Conservation (phyloP, 30 jellyfish, hydroid and myxozoan species). For the Chironex yamaguchii region DNA sequence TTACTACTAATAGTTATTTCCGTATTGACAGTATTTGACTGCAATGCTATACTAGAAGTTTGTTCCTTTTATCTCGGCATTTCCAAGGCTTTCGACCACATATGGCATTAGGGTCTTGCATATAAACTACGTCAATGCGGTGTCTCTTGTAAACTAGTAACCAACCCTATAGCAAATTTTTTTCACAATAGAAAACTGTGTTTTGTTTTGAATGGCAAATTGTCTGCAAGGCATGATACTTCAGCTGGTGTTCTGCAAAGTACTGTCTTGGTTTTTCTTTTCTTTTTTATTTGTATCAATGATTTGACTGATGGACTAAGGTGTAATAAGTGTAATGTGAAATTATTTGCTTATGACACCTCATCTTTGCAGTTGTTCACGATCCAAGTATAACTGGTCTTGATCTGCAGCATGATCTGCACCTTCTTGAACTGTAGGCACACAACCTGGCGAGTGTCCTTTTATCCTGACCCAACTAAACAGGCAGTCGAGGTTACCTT, state of each 20-base stretch:
- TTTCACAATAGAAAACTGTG: neutral
- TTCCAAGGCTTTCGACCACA: conserved; percentile 70
- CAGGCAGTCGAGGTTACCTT: conserved; percentile 68
- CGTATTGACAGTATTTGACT: conserved; percentile 37
- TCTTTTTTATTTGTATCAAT: no score
- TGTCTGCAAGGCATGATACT: neutral
- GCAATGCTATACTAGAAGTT: conserved; percentile 47
- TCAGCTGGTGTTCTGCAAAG: neutral
- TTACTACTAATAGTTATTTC: conserved; percentile 17
- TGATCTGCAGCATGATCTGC: no score
- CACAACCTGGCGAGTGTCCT: conserved; percentile 45
- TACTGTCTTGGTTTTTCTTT: neutral
- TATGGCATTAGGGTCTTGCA: conserved; percentile 70
- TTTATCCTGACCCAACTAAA: conserved; percentile 64
- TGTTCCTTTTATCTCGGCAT: conserved; percentile 33
- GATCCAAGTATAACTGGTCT: no score
- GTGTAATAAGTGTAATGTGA: no score
- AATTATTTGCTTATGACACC: no score
- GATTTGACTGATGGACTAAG: no score
- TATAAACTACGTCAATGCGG: conserved; percentile 7
- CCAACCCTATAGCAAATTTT: neutral
- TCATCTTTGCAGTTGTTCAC: no score
- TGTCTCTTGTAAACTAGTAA: neutral
- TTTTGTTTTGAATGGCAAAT: neutral
- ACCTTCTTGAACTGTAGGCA: no score